These are phyloP conservation scores for Bombyx huttoni DNA, from an alignment of 2,888 invertebrate species.

Conservation along the genomic window DNA sequence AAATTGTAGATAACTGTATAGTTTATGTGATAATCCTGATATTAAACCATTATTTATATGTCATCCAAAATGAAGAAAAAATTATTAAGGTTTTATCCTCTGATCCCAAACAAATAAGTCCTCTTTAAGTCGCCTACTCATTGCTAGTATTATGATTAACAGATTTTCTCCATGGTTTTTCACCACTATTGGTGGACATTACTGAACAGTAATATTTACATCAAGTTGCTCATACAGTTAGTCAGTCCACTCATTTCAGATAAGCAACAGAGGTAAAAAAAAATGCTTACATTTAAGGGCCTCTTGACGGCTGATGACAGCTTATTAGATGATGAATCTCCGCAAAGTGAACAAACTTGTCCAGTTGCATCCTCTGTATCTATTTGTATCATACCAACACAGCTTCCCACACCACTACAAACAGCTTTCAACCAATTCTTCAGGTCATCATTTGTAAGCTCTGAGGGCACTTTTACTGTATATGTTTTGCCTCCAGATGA, in stretches of 20 bases:
- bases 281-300: conserved; percentile 39
- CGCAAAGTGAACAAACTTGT: conserved; percentile 54
- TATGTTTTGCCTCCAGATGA: conserved; percentile 56
- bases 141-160: too few species aligned
- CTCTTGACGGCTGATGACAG: conserved; percentile 44
- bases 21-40: too few species aligned
- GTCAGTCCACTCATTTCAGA: too few species aligned
- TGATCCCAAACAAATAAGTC: too few species aligned
- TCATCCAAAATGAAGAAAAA: not conserved
- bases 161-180: too few species aligned
- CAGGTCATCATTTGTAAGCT: conserved; percentile 51
- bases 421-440: conserved; percentile 67
- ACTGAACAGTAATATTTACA: too few species aligned
- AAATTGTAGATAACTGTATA: too few species aligned
- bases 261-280: too few species aligned
- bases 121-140: too few species aligned
- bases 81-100: not conserved
- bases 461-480: conserved; percentile 71
- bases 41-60: too few species aligned
- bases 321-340: conserved; percentile 48
- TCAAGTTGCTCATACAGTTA: too few species aligned
- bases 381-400: conserved; percentile 70
- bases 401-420: conserved; percentile 66
- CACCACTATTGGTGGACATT: too few species aligned
- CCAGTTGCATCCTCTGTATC: conserved; percentile 54